Evolutionary conservation across 2,797 vertebrate genomes (phyloP), one percentile per base, ranked within the genome.

Genomic region (Sylvia borin): DNA sequence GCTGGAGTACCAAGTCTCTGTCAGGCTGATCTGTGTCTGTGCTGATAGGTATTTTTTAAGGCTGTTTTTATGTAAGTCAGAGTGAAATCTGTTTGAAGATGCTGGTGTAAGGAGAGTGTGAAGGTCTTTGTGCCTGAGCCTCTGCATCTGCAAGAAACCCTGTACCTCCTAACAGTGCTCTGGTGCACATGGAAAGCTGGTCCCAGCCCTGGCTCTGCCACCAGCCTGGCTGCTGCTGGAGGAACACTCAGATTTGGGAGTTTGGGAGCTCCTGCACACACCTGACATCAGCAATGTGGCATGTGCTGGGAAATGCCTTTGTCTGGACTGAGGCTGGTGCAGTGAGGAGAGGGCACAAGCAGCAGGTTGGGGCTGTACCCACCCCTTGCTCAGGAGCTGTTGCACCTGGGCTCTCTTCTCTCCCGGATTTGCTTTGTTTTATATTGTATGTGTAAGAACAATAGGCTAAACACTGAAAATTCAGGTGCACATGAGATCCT

Each of bases 141-240:
- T 73, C 20, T 77, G 77, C 31, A 27, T 24, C 68, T 57, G 24
- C 0, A 2, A 40, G 32, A 75, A 74, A 7, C 31, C 5, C 2
- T 5, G 5, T 5, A 7, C 27, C 22, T 76, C 45, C 60, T 54
- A 19, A 31, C 67, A 29, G 2, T 0, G 1, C 7, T n/a, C 17
- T 68, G 53, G 57, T 60, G 26, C 4, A 2, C 2, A 0, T 24
- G 68, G 48, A 61, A 38, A 31, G 50, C 34, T 27, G 13, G 58
- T 25, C 29, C 13, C 57, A 19, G 60, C 51, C 24, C 32, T 22
- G 84, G 4, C 60, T 73, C 50, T 82, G 94, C 65, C 68, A 54
- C 43, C 62, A 53, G 53, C 53, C 68, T 43, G 61, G 26, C 51
- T 62, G 31, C 51, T 16, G 0, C 8, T 50, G 55, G 32, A 22